Conservation (phyloP, 2,888 invertebrate genomes). For the Rhagonycha fulva region DNA sequence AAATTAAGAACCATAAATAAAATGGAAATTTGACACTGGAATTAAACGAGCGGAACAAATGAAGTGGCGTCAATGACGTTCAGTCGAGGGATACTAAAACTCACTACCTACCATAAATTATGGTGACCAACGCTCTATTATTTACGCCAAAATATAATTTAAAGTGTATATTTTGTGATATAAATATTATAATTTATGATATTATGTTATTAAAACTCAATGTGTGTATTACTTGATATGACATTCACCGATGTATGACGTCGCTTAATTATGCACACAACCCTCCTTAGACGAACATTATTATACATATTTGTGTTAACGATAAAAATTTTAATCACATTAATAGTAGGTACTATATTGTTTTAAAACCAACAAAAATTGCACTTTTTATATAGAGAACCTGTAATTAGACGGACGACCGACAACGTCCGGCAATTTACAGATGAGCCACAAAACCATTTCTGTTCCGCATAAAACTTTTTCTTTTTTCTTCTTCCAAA, state of each 20-base stretch:
- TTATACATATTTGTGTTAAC: background rate
- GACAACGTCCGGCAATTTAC: too few species aligned
- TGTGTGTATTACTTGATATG: background rate
- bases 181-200: background rate
- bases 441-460: too few species aligned
- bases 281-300: background rate
- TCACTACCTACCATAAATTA: conserved; percentile 44
- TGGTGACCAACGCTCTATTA: conserved; percentile 45
- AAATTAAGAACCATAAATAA: conserved; percentile 17
- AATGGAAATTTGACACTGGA: conserved; percentile 36
- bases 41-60: conserved; percentile 51
- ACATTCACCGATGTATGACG: background rate
- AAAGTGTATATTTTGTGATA: background rate
- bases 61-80: conserved; percentile 46
- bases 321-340: too few species aligned
- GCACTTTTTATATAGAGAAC: too few species aligned
- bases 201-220: background rate
- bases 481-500: too few species aligned
- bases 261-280: background rate
- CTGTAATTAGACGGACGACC: too few species aligned
- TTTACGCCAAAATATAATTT: conserved; percentile 40
- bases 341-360: too few species aligned
- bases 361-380: too few species aligned
- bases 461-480: too few species aligned
- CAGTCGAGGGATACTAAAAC: conserved; percentile 43